Evolutionary conservation across 1,140 invertebrate species (phyloP).

Genomic region (Parapsyche elsis): DNA sequence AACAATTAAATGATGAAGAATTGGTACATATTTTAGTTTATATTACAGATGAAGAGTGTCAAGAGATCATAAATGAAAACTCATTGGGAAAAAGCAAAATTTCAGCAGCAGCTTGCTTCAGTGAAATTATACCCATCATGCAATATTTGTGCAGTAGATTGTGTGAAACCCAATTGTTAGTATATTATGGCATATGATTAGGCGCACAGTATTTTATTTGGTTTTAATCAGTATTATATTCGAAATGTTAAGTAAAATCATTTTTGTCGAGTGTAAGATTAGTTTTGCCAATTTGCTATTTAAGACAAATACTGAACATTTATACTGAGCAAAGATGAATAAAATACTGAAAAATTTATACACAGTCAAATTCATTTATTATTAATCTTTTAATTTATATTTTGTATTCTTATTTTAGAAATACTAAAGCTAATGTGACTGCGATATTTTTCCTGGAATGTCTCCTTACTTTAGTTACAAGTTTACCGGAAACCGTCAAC

Average conservation of each 20-base stretch:
- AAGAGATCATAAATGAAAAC: conserved; percentile 76
- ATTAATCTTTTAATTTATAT: conserved; percentile 47
- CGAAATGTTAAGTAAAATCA: no score
- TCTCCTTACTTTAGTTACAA: conserved; percentile 84
- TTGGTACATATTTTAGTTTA: conserved; percentile 37
- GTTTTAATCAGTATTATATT: conserved; percentile 8
- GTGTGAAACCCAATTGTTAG: conserved; percentile 82
- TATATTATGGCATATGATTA: conserved; percentile 40
- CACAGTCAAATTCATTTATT: neutral
- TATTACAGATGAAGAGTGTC: conserved; percentile 78
- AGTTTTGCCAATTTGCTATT: no score
- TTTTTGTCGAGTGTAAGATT: no score
- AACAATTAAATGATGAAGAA: conserved; percentile 35
- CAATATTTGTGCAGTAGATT: conserved; percentile 89
- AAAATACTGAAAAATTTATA: no score
- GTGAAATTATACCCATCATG: conserved; percentile 89
- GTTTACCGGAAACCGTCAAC: conserved; percentile 82
- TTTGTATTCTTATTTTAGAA: conserved; percentile 59
- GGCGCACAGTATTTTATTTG: neutral
- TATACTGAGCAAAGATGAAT: no score
- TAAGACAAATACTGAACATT: no score
- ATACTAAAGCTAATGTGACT: conserved; percentile 71
- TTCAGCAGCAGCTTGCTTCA: conserved; percentile 85
- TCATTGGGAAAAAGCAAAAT: conserved; percentile 71
- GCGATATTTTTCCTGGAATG: conserved; percentile 87